phyloP scores from a whole-genome alignment of 1,140 invertebrate genomes.

The Drosophila sechellia region DNA sequence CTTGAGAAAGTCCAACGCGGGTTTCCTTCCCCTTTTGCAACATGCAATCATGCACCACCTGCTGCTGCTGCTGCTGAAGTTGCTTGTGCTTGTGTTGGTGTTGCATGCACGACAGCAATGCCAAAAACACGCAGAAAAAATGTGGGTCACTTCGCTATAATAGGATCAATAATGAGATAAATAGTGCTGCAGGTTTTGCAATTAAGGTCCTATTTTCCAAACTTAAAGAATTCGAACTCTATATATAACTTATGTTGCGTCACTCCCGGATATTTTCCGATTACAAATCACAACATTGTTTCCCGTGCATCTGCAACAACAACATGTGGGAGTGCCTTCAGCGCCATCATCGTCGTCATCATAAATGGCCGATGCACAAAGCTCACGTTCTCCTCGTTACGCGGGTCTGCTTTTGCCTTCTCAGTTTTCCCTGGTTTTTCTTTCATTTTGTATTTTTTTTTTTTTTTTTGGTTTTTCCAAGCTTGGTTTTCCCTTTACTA shows the following conservation, averaged over 20 bases:
- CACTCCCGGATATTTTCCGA: no score
- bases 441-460: constrained; percentile 11
- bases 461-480: constrained; percentile 26
- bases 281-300: background rate
- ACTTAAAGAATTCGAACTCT: background rate
- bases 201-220: background rate
- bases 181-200: background rate
- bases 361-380: constrained; percentile 65
- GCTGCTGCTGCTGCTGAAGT: constrained; percentile 43
- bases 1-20: constrained; percentile 35
- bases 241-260: background rate
- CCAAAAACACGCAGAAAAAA: constrained; percentile 26
- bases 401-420: constrained; percentile 42
- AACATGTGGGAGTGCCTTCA: constrained; percentile 64
- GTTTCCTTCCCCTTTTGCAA: constrained; percentile 28
- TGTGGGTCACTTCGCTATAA: background rate
- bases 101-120: constrained; percentile 42
- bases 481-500: constrained; percentile 29
- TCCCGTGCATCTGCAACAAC: constrained; percentile 46
- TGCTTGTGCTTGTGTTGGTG: constrained; percentile 48
- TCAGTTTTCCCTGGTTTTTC: constrained; percentile 9
- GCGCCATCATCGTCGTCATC: constrained; percentile 53
- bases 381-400: constrained; percentile 75
- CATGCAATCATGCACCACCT: constrained; percentile 76
- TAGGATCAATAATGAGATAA: background rate